Base-by-base conservation (phyloP, 2,113 vertebrate genomes). In the Collichthys lucidus region DNA sequence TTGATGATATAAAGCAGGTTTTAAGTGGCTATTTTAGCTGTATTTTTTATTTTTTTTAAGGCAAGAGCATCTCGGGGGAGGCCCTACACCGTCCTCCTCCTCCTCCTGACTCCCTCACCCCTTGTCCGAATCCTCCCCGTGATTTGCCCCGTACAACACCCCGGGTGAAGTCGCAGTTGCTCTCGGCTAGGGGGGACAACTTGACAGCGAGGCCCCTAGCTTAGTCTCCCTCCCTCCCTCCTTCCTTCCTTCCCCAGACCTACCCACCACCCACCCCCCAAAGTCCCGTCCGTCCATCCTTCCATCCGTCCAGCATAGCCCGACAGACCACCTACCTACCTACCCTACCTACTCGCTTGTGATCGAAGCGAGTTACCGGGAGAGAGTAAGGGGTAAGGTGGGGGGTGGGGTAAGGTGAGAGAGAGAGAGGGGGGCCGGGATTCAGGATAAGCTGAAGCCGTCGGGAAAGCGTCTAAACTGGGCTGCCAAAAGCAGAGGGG, bases 181-280 rank as follows among this genome's bases (percentile, higher is more conserved):
- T 90, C 84, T 86, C 92, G 91, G 93, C 85, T 78, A 35, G 82
- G 90, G 93, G 93, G 90, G 90, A 90, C 92, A 89, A 94, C 91
- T 94, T 93, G 88, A 94, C 91, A 92, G 90, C 95, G 94, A 95
- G 94, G 90, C 93, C 92, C 90, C 81, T 87, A 88, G 89, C 83
- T 86, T 26, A 85, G 80, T 82, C 67, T 70, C 69, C n/a, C n/a
- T n/a, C n/a, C n/a, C n/a, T 88, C 85, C 35, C 84, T 61, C 90
- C 82, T 84, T 74, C 63, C 79, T 82, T 82, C 77, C 60, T 26
- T 26, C 26, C 26, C 5, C 35, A 6, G 5, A 35, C 35, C 35
- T 35, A 35, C 35, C 35, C 35, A 35, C 35, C 35, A 35, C 35
- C 35, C 35, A 35, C 35, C 35, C 35, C 35, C 35, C 26, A 35